Percentiles rank a stretch among this genome's conserved stretches.
phyloP scores from a whole-genome alignment of 2,888 invertebrate species.

The Kryphioiulus occultus region DNA sequence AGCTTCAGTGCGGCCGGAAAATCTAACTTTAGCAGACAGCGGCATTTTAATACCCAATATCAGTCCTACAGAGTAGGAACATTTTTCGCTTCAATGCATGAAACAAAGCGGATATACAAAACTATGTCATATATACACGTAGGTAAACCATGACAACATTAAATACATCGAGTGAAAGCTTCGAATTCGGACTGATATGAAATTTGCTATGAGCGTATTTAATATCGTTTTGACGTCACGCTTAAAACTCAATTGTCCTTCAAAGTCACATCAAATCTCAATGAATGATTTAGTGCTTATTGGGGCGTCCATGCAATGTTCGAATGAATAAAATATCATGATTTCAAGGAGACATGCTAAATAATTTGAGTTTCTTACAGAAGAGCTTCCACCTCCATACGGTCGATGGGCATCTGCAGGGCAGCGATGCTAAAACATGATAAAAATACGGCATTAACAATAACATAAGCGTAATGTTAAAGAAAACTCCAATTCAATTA shows the following conservation, averaged over 20 bases:
- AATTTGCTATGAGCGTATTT: background rate
- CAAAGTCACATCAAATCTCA: background rate
- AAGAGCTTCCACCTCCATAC: conserved; percentile 15
- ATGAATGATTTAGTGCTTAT: background rate
- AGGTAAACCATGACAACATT: background rate
- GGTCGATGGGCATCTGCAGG: conserved; percentile 18
- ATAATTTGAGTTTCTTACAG: background rate
- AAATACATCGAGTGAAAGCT: background rate
- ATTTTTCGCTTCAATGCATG: too few relatives aligned
- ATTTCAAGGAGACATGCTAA: background rate
- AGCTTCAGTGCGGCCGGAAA: too few relatives aligned
- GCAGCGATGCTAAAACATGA: background rate
- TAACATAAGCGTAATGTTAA: background rate
- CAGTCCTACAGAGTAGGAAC: too few relatives aligned
- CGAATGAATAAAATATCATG: background rate
- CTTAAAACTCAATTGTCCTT: background rate
- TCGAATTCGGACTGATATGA: background rate
- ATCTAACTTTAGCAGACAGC: too few relatives aligned
- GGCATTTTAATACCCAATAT: too few relatives aligned
- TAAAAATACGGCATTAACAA: background rate
- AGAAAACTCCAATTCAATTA: background rate
- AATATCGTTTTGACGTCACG: background rate
- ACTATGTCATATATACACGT: too few relatives aligned
- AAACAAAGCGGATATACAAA: too few relatives aligned
- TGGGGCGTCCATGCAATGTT: background rate